Base-by-base conservation (phyloP, 1,140 invertebrate genomes). In the Drosophila malerkotliana region DNA sequence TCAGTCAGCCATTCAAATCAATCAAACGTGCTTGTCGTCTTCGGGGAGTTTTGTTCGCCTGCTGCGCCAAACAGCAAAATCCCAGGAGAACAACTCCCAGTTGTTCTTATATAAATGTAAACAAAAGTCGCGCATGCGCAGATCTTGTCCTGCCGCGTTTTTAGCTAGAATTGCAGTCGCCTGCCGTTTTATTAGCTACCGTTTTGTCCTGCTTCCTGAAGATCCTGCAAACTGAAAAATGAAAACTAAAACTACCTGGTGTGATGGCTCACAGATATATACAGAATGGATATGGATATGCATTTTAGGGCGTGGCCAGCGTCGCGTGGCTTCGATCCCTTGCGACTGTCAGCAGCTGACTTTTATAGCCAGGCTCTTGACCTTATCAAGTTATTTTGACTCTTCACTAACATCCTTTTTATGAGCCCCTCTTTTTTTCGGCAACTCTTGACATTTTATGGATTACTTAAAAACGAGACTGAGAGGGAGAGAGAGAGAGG, bases 181-280 rank as follows among this genome's bases (percentile, higher is more conserved):
- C 69, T 72, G 82, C 71, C 32, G 82, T 87, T 87, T 87, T 87
- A 87, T 85, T 87, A 87, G 82, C 82, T 87, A 82, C 82, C 71
- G 82, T 79, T 54, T 64, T 48, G 60, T 62, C 63, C 63, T 56
- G 41, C 18, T 47, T 32, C 32, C 63, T 44, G 9, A 14, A 39
- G 18, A 64, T 64, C 47, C 63, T 67, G 37, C 4, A 10, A 44
- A 44, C 41, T 44, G 37, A 41, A 41, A 39, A 10, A 2, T 39
- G 28, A 30, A 41, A 18, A 18, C 15, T 15, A 21, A 18, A 37
- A 51, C 75, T 82, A 78, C 69, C 75, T 69, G 69, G 32, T 53
- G 8, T 4, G 10, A 37, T 28, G 26, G 26, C 26, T 28, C 26
- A 28, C 26, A 4, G 26, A 28, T 28, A 28, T 28, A 28, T 28